A percentile compares a stretch with the other conserved stretches of the same genome.
Evolutionary conservation across 2,113 vertebrate species (phyloP).

Genomic region (Xiphophorus hellerii): DNA sequence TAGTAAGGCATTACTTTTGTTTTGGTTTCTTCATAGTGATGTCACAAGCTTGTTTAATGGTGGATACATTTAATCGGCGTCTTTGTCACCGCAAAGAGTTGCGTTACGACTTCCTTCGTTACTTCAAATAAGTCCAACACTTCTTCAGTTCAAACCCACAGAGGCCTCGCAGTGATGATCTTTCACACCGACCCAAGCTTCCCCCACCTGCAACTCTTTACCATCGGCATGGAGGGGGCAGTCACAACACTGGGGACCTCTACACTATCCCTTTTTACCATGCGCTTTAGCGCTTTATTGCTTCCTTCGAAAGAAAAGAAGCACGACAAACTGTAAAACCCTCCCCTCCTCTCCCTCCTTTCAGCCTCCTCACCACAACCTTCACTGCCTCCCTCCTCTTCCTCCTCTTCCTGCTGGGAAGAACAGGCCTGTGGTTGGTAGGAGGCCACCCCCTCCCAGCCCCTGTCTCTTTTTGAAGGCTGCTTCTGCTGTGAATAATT

Average conservation of each 20-base stretch:
- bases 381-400: constrained; percentile 21
- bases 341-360: constrained; percentile 12
- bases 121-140: constrained; percentile 12
- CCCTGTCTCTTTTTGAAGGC: constrained; percentile 35
- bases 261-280: constrained; percentile 17
- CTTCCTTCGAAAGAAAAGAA: constrained; percentile 75
- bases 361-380: constrained; percentile 33
- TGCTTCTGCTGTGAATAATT: constrained; percentile 55
- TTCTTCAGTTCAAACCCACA: constrained; percentile 22
- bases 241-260: constrained; percentile 53
- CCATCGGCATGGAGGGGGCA: constrained; percentile 29
- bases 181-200: constrained; percentile 35
- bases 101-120: constrained; percentile 19
- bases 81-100: background rate
- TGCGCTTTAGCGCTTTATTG: constrained; percentile 78
- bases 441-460: constrained; percentile 28
- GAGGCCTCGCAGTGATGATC: constrained; percentile 42
- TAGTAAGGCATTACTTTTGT: constrained; percentile 1
- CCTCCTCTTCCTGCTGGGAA: constrained; percentile 55
- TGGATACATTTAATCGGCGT: constrained; percentile 43
- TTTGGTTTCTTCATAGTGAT: constrained; percentile 15
- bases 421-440: constrained; percentile 57
- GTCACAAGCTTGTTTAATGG: constrained; percentile 52
- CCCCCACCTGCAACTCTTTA: constrained; percentile 25
- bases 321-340: constrained; percentile 65